Conservation (phyloP, 2,888 invertebrate genomes). For the Drosophila limbata region DNA sequence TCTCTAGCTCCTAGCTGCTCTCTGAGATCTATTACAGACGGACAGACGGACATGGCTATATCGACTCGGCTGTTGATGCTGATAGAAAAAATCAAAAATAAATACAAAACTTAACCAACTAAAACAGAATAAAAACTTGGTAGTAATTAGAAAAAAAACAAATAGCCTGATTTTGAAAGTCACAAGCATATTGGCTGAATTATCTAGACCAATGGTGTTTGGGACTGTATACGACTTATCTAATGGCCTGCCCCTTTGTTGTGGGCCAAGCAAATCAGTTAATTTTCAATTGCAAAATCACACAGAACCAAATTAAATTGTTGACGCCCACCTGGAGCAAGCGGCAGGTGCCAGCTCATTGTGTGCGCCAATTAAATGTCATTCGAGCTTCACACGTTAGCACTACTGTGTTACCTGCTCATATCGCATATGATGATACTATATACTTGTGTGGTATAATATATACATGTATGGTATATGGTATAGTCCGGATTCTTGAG, state of each 20-base stretch:
- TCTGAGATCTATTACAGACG: too few species aligned
- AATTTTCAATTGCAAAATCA: conserved; percentile 33
- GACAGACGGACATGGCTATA: too few species aligned
- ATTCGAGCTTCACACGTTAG: conserved; percentile 19
- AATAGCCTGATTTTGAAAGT: background rate
- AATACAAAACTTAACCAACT: too few species aligned
- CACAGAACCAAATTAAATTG: conserved; percentile 15
- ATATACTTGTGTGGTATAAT: background rate
- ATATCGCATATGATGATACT: background rate
- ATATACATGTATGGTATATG: background rate
- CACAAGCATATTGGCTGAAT: background rate
- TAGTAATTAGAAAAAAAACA: background rate
- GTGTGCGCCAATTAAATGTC: conserved; percentile 42
- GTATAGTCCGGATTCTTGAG: conserved; percentile 1
- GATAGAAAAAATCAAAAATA: too few species aligned
- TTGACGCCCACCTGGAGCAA: conserved; percentile 41
- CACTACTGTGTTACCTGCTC: background rate
- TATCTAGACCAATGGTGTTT: conserved; percentile 31
- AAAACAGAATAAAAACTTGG: background rate
- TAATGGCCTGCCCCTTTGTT: conserved; percentile 26
- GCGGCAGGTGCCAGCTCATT: conserved; percentile 23
- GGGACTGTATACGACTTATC: conserved; percentile 35
- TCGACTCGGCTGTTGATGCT: too few species aligned
- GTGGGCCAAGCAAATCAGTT: conserved; percentile 29
- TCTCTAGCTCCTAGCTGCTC: too few species aligned